These are phyloP conservation scores for Tetramorium alpestre DNA, from an alignment of 1,140 invertebrate species.

Conservation along the genomic window DNA sequence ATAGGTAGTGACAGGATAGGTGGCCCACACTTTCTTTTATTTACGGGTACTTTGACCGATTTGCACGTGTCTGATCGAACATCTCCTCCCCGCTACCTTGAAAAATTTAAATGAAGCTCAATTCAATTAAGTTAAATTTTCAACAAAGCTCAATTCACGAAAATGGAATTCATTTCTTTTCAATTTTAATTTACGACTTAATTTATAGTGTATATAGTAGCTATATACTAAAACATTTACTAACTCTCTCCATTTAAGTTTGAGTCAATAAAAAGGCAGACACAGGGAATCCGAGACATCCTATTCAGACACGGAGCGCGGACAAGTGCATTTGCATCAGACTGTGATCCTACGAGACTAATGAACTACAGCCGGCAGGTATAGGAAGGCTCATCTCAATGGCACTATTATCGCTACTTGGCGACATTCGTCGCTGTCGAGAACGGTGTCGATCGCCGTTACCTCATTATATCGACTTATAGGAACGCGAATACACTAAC, in stretches of 20 bases:
- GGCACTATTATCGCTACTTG: not conserved
- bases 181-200: not conserved
- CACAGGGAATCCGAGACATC: not conserved
- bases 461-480: slow-evolving; percentile 42
- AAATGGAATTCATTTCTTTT: not conserved
- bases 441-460: slow-evolving; percentile 34
- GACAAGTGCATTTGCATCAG: slow-evolving; percentile 21
- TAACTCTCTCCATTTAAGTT: not conserved
- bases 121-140: not conserved
- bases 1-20: not conserved
- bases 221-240: not conserved
- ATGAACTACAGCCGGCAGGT: not conserved
- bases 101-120: not conserved
- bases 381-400: slow-evolving; percentile 13
- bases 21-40: not conserved
- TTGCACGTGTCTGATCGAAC: not conserved
- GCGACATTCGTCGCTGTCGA: slow-evolving; percentile 8
- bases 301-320: not conserved
- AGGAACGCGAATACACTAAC: slow-evolving; percentile 47
- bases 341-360: not conserved
- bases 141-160: not conserved
- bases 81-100: not conserved
- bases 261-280: not conserved
- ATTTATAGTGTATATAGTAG: not conserved
- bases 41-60: not conserved